phyloP scores from a whole-genome alignment of 2,888 invertebrate species.

The Eupelmus urozonus region DNA sequence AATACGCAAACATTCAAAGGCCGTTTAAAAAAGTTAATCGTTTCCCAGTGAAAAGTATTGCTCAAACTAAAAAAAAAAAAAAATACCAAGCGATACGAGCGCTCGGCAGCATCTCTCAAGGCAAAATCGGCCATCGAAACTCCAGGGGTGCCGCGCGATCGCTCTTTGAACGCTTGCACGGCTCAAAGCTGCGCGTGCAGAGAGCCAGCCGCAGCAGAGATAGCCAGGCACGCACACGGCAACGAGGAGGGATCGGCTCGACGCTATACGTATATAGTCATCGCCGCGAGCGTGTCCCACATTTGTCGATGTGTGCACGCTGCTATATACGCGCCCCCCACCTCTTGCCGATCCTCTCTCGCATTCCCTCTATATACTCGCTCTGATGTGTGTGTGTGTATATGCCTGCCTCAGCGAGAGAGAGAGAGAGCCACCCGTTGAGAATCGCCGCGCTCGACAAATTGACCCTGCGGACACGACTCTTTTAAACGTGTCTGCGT shows the following conservation, averaged over 20 bases:
- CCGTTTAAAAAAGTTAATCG: too few relatives aligned
- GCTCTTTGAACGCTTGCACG: too few relatives aligned
- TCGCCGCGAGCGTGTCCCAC: slow-evolving; percentile 69
- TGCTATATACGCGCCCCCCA: slow-evolving; percentile 4
- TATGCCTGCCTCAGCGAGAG: slow-evolving; percentile 48
- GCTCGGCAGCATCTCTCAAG: too few relatives aligned
- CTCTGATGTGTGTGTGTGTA: slow-evolving; percentile 58
- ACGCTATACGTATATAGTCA: background rate
- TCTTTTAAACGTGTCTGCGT: background rate
- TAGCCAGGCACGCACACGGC: background rate
- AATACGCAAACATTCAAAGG: too few relatives aligned
- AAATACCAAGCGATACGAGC: too few relatives aligned
- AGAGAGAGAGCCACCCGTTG: slow-evolving; percentile 31
- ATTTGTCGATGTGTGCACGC: slow-evolving; percentile 68
- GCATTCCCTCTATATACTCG: background rate
- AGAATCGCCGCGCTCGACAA: slow-evolving; percentile 22
- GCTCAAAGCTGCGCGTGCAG: background rate
- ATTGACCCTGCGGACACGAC: slow-evolving; percentile 43
- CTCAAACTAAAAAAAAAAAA: too few relatives aligned
- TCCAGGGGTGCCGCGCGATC: background rate
- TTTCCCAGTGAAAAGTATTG: too few relatives aligned
- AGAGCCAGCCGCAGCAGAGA: background rate
- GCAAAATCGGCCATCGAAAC: too few relatives aligned
- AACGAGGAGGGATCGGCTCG: slow-evolving; percentile 48
- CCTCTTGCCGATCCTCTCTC: background rate